These are phyloP conservation scores for Drosophila atroscutellata DNA, from an alignment of 2,888 invertebrate species.

Conservation along the genomic window DNA sequence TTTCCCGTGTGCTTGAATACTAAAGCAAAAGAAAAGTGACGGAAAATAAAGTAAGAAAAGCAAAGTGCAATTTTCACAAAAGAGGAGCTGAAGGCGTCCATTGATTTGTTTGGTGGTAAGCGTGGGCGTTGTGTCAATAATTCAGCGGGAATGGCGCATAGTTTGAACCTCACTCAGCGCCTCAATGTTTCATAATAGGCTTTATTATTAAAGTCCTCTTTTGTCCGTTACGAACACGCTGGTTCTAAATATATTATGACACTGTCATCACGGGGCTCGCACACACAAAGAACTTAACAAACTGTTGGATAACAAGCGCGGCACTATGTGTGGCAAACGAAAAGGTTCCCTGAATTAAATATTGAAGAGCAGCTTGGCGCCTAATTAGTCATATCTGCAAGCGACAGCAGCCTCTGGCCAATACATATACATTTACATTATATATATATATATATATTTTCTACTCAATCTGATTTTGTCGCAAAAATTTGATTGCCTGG, in stretches of 20 bases:
- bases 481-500: conserved; percentile 40
- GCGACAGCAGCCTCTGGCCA: conserved; percentile 10
- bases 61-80: conserved; percentile 41
- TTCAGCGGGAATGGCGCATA: conserved; percentile 18
- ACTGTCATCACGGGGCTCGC: background rate
- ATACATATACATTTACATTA: background rate
- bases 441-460: background rate
- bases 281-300: conserved; percentile 27
- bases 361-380: conserved; percentile 28
- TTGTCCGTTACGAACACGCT: conserved; percentile 21
- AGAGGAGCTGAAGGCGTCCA: conserved; percentile 32
- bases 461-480: conserved; percentile 49
- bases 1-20: conserved; percentile 6
- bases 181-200: conserved; percentile 27
- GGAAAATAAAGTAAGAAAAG: background rate
- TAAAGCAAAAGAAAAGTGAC: conserved; percentile 2
- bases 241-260: conserved; percentile 40
- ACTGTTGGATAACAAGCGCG: conserved; percentile 35
- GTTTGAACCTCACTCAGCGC: conserved; percentile 13
- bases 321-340: background rate
- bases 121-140: conserved; percentile 63
- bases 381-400: conserved; percentile 35
- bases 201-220: conserved; percentile 27
- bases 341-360: conserved; percentile 24
- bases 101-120: conserved; percentile 69